Evolutionary conservation across 2,888 invertebrate species (phyloP), one percentile per base, ranked within the genome.

Genomic region (Beris chalybata): DNA sequence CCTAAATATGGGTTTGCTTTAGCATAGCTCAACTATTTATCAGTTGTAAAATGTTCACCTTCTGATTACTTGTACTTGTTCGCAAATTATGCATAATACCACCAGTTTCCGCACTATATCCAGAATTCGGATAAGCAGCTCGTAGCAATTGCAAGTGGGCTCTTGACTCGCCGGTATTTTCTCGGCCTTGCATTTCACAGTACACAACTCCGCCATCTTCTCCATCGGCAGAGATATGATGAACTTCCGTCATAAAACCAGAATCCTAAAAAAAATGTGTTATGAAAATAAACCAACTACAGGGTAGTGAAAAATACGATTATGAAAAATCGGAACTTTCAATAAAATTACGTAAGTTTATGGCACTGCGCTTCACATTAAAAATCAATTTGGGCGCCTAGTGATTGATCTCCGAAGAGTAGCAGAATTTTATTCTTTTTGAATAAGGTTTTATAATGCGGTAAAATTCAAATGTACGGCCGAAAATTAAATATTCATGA

Each of bases 171-270:
- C 90, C 90, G n/a, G 85, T 85, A 78, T 92, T 93, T 78, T 94
- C 94, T 38, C 86, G 78, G 0, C 90, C 92, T 80, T 94, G 95
- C 92, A 95, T 95, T 83, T 97, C 96, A 79, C 93, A 93, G 78
- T 96, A 96, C n/a, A 96, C 95, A 12, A 96, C 93, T 15, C 97
- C 97, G 11, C 91, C 93, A 83, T 97, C 90, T 71, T 92, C 89
- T 0, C 95, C 96, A 68, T 91, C 88, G 0, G 89, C 91, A 73
- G 91, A 93, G 69, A 96, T 85, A 77, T 96, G 95, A 79, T 96
- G 94, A 0, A 97, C 95, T 82, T 96, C 96, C 0, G 95, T 96
- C 32, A 88, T 82, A 77, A 88, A 96, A 3, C 87, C 93, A 70
- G 91, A 84, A 71, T 94, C 91, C 89, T 89, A 74, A 66, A 73